phyloP scores from a whole-genome alignment of 2,113 vertebrate genomes.

The Alligator sinensis region DNA sequence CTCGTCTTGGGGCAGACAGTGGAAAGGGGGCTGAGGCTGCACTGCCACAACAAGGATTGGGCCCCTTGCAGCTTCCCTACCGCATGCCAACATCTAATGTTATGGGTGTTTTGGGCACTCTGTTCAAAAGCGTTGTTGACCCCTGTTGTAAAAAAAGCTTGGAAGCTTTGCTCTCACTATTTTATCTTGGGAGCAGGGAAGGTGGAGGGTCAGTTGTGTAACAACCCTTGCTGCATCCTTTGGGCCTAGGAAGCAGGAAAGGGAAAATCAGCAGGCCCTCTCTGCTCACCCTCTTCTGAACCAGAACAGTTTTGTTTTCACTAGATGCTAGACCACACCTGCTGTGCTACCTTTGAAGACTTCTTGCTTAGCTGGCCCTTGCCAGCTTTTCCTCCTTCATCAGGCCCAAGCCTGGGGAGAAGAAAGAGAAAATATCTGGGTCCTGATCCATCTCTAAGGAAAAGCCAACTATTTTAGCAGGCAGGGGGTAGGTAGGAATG shows the following conservation, averaged over 20 bases:
- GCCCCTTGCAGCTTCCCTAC: too few relatives aligned
- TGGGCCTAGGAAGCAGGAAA: not conserved
- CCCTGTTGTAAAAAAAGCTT: not conserved
- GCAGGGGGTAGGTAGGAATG: not conserved
- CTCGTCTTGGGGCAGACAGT: too few relatives aligned
- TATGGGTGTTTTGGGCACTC: too few relatives aligned
- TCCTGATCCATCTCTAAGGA: not conserved
- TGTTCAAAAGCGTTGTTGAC: too few relatives aligned
- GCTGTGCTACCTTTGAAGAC: accelerated
- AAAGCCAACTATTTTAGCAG: not conserved
- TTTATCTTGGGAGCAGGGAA: accelerated
- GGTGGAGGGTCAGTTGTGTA: not conserved
- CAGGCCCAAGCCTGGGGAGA: not conserved
- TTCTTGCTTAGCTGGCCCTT: not conserved
- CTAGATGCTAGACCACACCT: not conserved
- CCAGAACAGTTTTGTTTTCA: accelerated
- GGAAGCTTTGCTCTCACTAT: not conserved
- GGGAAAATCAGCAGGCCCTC: not conserved
- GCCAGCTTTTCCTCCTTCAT: not conserved
- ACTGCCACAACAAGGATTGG: too few relatives aligned
- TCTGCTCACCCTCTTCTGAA: not conserved
- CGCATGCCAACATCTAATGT: too few relatives aligned
- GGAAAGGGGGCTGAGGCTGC: too few relatives aligned
- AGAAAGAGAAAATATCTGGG: not conserved
- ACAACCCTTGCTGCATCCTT: not conserved